Evolutionary conservation across 2,797 vertebrate species (phyloP).

Genomic region (Hirundo rustica): DNA sequence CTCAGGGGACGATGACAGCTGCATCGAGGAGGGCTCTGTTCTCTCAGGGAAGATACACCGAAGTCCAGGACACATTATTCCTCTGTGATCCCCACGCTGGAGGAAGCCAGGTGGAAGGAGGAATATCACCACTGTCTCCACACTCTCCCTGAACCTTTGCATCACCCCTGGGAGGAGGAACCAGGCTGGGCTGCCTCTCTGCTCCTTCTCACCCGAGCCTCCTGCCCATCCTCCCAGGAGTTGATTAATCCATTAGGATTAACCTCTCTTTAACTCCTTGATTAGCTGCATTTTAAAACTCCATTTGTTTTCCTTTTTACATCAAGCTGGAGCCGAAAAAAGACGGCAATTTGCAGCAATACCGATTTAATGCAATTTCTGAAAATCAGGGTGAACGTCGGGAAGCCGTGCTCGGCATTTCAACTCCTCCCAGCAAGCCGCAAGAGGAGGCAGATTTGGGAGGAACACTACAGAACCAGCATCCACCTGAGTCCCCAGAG

Average conservation of each 20-base stretch:
- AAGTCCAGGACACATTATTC: background rate
- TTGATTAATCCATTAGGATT: constrained; percentile 77
- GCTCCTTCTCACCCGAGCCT: background rate
- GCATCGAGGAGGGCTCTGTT: rapidly evolving
- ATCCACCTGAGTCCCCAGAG: background rate
- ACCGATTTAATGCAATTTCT: constrained; percentile 75
- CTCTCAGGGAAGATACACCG: background rate
- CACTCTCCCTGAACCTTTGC: background rate
- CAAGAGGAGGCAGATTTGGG: background rate
- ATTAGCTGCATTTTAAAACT: constrained; percentile 78
- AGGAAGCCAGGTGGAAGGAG: background rate
- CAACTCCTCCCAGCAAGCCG: background rate
- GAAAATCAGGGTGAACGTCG: constrained; percentile 57
- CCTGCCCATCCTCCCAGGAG: background rate
- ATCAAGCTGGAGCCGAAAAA: constrained; percentile 71
- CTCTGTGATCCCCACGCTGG: background rate
- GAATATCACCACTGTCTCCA: background rate
- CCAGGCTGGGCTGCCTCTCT: background rate
- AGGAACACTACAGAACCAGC: background rate
- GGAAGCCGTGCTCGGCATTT: constrained; percentile 62
- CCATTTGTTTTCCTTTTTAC: constrained; percentile 74
- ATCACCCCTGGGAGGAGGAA: background rate
- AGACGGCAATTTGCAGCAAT: constrained; percentile 70
- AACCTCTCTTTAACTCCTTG: constrained; percentile 79
- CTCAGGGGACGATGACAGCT: background rate